Evolutionary conservation across 2,888 invertebrate genomes (phyloP), one percentile per base, ranked within the genome.

Genomic region (Hetaerina titia): DNA sequence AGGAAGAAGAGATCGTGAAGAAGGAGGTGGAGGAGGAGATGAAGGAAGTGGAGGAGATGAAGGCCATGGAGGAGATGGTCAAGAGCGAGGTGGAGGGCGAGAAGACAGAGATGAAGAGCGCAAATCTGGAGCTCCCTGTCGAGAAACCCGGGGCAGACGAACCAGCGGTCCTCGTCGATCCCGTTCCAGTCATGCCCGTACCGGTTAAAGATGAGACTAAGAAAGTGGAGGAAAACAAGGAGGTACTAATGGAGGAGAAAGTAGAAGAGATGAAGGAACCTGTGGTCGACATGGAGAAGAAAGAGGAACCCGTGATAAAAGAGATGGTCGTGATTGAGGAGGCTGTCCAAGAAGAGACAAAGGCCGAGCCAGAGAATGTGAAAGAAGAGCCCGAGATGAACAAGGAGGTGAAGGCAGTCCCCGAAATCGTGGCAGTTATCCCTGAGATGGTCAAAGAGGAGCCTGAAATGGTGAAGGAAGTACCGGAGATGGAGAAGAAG

Each of bases 271-370:
- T 92, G 25, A 94, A 95, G 17, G 95, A 95, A 87, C n/a, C 95
- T 56, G 96, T 95, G 87, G 95, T 90, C 74, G 95, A 95, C 13
- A 96, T 96, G 89, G 95, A 96, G 88, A 95, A 81, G 89, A 90
- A 95, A 95, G 95, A 95, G 74, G 58, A 58, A 13, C 95, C 90
- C 6, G 95, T 96, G 64, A 95, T 96, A 31, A 95, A 95, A 87
- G 95, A 95, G 95, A 88, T 94, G 45, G 96, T 96, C 9, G 31
- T 95, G 13, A 95, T 95, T 57, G 60, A 95, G 74, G 94, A 95
- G 15, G 31, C 13, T 11, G 81, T 81, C 81, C 81, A 13, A 11
- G 81, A 81, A 25, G 81, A 25, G 81, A 22, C 22, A 13, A 81
- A 81, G 31, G 25, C 81, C 25, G 90, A 95, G 45, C n/a, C 95